phyloP scores from a whole-genome alignment of 2,888 invertebrate species.

The Stenodema calcarata region DNA sequence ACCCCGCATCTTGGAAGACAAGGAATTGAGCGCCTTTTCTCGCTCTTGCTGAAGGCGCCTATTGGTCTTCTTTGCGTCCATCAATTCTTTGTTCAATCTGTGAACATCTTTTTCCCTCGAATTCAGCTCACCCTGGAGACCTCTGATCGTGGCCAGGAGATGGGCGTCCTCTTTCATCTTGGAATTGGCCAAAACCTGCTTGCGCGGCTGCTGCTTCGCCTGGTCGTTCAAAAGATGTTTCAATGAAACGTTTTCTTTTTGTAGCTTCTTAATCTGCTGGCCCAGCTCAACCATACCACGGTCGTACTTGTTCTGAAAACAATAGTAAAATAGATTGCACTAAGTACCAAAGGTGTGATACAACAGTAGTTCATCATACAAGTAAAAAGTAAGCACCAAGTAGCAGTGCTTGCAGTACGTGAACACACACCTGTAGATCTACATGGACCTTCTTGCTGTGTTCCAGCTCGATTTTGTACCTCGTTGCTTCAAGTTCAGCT shows the following conservation, averaged over 20 bases:
- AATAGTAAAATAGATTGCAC: not conserved
- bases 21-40: conserved; percentile 62
- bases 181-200: conserved; percentile 62
- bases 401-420: no score
- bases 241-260: conserved; percentile 58
- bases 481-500: conserved; percentile 24
- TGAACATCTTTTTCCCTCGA: conserved; percentile 76
- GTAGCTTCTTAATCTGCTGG: conserved; percentile 56
- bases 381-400: no score
- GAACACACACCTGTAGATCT: conserved; percentile 11
- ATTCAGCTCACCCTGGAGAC: conserved; percentile 75
- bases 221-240: conserved; percentile 58
- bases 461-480: conserved; percentile 42
- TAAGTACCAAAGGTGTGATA: not conserved
- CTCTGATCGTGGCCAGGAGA: conserved; percentile 79
- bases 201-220: conserved; percentile 54
- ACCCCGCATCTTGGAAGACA: conserved; percentile 39
- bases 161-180: conserved; percentile 71
- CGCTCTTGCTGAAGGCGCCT: conserved; percentile 77
- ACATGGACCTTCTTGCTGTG: not conserved
- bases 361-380: no score
- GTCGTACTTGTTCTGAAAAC: conserved; percentile 57
- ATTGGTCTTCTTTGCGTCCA: conserved; percentile 78
- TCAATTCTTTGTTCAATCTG: conserved; percentile 76
- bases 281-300: conserved; percentile 57